These are phyloP conservation scores for Thera obeliscata DNA, from an alignment of 2,888 invertebrate species.

Conservation along the genomic window DNA sequence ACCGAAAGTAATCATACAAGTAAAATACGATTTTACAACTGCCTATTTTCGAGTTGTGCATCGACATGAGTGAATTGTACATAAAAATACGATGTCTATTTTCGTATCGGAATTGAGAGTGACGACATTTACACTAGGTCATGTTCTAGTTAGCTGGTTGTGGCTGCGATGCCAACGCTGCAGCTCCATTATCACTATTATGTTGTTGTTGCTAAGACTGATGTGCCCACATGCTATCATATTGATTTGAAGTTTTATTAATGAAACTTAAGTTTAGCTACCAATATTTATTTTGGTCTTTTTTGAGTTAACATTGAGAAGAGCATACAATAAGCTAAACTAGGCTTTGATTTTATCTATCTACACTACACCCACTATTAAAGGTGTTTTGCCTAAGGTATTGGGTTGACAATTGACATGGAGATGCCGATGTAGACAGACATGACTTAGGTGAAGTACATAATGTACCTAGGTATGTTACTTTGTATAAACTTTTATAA, in stretches of 20 bases:
- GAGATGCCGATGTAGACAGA: conserved; percentile 28
- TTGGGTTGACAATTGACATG: conserved; percentile 15
- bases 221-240: conserved; percentile 8
- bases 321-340: background rate
- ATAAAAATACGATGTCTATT: conserved; percentile 45
- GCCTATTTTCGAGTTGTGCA: conserved; percentile 44
- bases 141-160: conserved; percentile 40
- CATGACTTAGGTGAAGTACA: conserved; percentile 32
- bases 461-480: conserved; percentile 28
- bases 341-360: too few species aligned
- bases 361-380: background rate
- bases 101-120: conserved; percentile 43
- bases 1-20: conserved; percentile 44
- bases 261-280: background rate
- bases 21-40: conserved; percentile 58
- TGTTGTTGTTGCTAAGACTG: conserved; percentile 6
- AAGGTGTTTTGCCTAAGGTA: conserved; percentile 10
- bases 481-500: conserved; percentile 33
- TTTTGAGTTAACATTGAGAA: background rate
- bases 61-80: conserved; percentile 33
- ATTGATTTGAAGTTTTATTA: background rate
- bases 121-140: conserved; percentile 41
- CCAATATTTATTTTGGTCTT: background rate
- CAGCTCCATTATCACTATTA: conserved; percentile 21
- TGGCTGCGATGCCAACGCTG: conserved; percentile 38